Conservation (phyloP, 1,140 invertebrate genomes). For the Euborellia annulipes region DNA sequence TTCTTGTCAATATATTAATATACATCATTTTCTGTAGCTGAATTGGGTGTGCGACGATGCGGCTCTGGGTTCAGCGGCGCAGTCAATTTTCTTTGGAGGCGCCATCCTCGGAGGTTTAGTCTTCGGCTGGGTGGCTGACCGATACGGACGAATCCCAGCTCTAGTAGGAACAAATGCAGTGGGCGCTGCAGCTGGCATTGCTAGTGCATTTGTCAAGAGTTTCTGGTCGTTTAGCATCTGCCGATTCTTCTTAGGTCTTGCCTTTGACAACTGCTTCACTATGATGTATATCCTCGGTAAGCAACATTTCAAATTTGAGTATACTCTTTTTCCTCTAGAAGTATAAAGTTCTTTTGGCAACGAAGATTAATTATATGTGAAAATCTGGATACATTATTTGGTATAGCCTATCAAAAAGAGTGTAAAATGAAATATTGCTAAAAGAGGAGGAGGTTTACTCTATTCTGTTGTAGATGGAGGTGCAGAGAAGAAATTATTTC, state of each 20-base stretch:
- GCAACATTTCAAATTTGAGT: too few species aligned
- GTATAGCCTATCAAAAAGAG: too few species aligned
- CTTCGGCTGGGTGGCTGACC: constrained; percentile 73
- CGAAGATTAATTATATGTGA: too few species aligned
- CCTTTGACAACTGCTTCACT: constrained; percentile 80
- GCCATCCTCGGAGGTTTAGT: constrained; percentile 69
- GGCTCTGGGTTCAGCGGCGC: constrained; percentile 51
- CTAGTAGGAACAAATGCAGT: constrained; percentile 61
- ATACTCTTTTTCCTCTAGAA: too few species aligned
- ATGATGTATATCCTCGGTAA: constrained; percentile 87
- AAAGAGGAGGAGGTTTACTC: too few species aligned
- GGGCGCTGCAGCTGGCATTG: constrained; percentile 56
- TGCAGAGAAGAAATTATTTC: too few species aligned
- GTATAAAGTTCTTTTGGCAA: too few species aligned
- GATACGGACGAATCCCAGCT: constrained; percentile 66
- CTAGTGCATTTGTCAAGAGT: constrained; percentile 46
- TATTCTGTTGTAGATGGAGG: too few species aligned
- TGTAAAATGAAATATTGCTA: too few species aligned
- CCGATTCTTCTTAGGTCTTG: constrained; percentile 67
- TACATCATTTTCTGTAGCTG: constrained; percentile 42
- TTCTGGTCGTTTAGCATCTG: constrained; percentile 63
- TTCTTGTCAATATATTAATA: too few species aligned
- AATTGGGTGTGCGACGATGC: constrained; percentile 74
- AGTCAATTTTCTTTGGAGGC: constrained; percentile 71
- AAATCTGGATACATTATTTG: too few species aligned